Conservation (phyloP, 2,113 vertebrate genomes). For the Lasiurus borealis region DNA sequence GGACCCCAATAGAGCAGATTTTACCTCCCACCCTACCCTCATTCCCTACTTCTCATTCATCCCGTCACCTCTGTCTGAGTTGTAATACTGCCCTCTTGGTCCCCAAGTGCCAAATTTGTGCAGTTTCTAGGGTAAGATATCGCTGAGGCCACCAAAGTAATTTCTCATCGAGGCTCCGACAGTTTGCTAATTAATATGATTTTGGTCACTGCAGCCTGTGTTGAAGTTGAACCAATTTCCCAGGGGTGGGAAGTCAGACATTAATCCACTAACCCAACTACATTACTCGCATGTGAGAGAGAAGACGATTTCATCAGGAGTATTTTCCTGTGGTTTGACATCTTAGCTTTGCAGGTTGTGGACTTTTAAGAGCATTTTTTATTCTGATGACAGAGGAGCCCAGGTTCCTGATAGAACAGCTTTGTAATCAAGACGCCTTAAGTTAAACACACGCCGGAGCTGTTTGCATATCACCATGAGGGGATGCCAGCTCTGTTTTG, state of each 20-base stretch:
- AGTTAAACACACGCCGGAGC: slow-evolving; percentile 46
- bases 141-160: slow-evolving; percentile 43
- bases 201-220: slow-evolving; percentile 68
- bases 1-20: neutral
- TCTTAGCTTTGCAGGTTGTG: slow-evolving; percentile 37
- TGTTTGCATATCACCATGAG: slow-evolving; percentile 37
- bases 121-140: slow-evolving; percentile 52
- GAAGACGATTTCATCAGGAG: slow-evolving; percentile 67
- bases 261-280: slow-evolving; percentile 70
- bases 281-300: slow-evolving; percentile 71
- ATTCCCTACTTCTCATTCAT: accelerated
- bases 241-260: slow-evolving; percentile 59
- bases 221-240: slow-evolving; percentile 75
- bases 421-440: slow-evolving; percentile 61
- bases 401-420: slow-evolving; percentile 59
- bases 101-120: neutral
- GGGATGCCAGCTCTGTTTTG: neutral
- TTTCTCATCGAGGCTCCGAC: slow-evolving; percentile 49
- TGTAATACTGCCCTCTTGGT: neutral
- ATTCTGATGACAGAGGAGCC: neutral
- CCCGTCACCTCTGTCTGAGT: neutral
- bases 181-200: slow-evolving; percentile 79
- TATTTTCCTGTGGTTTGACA: slow-evolving; percentile 61
- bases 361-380: slow-evolving; percentile 52
- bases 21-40: neutral